Conservation (phyloP, 2,797 vertebrate species). For the Gastrophryne carolinensis region DNA sequence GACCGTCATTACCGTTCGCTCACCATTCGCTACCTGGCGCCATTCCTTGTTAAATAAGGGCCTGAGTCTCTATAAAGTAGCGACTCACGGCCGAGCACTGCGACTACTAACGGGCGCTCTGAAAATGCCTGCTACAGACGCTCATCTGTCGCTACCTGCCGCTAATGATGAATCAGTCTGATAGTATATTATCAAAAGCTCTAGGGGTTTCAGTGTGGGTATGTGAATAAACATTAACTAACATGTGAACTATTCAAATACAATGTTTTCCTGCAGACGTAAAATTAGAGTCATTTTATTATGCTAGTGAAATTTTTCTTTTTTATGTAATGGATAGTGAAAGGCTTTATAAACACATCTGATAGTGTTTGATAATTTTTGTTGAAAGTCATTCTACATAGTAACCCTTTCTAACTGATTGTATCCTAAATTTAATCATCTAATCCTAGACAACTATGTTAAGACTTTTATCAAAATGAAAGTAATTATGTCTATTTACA, state of each 20-base stretch:
- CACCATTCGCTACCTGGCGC: too few relatives aligned
- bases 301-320: not conserved
- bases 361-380: conserved; percentile 3
- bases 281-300: conserved; percentile 9
- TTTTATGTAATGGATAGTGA: not conserved
- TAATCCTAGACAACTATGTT: not conserved
- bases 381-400: conserved; percentile 25
- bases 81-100: too few relatives aligned
- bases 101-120: too few relatives aligned
- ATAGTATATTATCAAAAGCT: not conserved
- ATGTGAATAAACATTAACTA: too few relatives aligned
- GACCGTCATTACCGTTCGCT: too few relatives aligned
- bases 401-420: not conserved
- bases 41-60: too few relatives aligned
- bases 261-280: not conserved
- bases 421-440: conserved; percentile 6
- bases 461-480: conserved; percentile 8
- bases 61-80: too few relatives aligned
- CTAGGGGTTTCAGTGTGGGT: conserved; percentile 20
- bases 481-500: conserved; percentile 31
- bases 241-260: conserved; percentile 29
- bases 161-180: too few relatives aligned
- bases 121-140: too few relatives aligned
- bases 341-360: not conserved
- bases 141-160: too few relatives aligned